Evolutionary conservation across 2,113 vertebrate genomes (phyloP), one percentile per base, ranked within the genome.

Genomic region (Colaptes auratus): DNA sequence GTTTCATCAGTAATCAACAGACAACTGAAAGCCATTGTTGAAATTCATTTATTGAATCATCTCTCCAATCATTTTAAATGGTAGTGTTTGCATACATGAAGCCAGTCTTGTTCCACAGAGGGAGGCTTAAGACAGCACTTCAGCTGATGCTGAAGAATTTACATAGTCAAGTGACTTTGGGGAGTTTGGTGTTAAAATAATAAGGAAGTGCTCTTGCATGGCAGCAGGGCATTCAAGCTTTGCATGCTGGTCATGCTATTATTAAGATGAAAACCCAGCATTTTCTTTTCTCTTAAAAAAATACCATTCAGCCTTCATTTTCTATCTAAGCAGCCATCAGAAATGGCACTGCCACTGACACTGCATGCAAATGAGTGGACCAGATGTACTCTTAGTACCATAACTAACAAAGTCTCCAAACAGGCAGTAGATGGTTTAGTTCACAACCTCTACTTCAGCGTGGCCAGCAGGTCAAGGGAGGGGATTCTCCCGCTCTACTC

Each of bases 1-100:
- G 50, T 95, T 89, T 87, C 63, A 50, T 92, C 44, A 31, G 50
- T 91, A 82, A 87, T 93, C 93, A 91, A 25, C 67, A 92, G 66
- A 39, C 67, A 75, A 24, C 84, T 12, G 1, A 75, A 87, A 71
- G 42, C 7, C 52, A 56, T n/a, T 84, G 31, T 78, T 86, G 78
- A 61, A 89, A 79, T 92, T 85, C 28, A 76, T 85, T 89, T 92
- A 53, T 69, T 72, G 72, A 86, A 85, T 86, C 69, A 72, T 93
- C 69, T 96, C 48, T 42, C 65, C 67, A 17, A 61, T 71, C 1
- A 83, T 88, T 94, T 75, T 72, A 64, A 88, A 61, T 85, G 9
- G 10, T 69, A 48, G 53, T 73, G 50, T 83, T 83, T 60, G 82
- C 65, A 48, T 85, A 31, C 58, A 31, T 91, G 55, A 82, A 82